Evolutionary conservation across 2,888 invertebrate genomes (phyloP), one percentile per base, ranked within the genome.

Genomic region (Coecobrya sp.): DNA sequence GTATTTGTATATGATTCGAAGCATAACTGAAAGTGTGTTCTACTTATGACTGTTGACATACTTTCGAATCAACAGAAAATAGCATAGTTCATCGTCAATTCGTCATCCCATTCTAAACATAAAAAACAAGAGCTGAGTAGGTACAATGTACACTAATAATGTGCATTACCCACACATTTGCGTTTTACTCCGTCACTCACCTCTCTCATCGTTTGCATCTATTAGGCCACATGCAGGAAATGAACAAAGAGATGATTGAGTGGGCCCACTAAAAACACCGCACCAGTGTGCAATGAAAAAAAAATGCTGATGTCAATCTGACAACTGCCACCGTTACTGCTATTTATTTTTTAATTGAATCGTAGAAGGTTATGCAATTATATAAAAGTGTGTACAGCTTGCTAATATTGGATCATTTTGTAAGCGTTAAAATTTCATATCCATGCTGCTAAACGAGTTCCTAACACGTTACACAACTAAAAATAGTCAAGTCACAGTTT

Each of bases 11-110:
- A 49, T 49, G 1, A 36, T 49, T 76, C 10, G 16, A 79, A 22
- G 22, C 1, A 25, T 45, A 27, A 30, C 36, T 52, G 59, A 55
- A 25, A 22, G 52, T 27, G 27, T 81, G 81, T 10, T 59, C 81
- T 81, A 81, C 81, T 81, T 81, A 13, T 4, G 36, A 11, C 7
- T 59, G 55, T 19, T 55, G 81, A 81, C 81, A 81, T 36, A 81
- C 81, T 55, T 81, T 55, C 36, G 13, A 42, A 59, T 59, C 0
- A 59, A 81, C 0, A 45, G 8, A 76, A 11, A 0, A 76, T 70
- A 27, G 4, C 49, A 25, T 19, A n/a, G 30, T 8, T 30, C 30
- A 59, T 81, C 49, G 79, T 79, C 59, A 30, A 81, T 81, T 81
- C 81, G 81, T 81, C 81, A 81, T 49, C 76, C 25, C 1, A 49